Evolutionary conservation across 2,888 invertebrate genomes (phyloP), one percentile per base, ranked within the genome.

Genomic region (Caenorhabditis angaria): DNA sequence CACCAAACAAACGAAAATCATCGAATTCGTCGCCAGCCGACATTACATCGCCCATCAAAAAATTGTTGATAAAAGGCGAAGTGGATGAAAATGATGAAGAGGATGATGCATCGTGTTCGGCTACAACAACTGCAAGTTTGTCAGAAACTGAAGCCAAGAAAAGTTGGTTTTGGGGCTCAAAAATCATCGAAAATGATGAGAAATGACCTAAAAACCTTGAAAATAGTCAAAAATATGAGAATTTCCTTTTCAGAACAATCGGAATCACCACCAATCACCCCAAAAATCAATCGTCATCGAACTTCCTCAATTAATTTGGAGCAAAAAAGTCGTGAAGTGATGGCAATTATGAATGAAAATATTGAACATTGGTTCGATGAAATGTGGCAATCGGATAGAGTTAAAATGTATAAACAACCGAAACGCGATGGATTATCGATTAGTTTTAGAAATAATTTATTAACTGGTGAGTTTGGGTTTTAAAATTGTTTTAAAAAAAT

Each of bases 381-480:
- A 20, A 48, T 61, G 25, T 72, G 72, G 72, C 12, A 53, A 0
- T 55, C 41, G 10, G 20, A 51, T 4, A 50, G 48, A 8, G 61
- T 64, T 10, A 27, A 27, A n/a, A 22, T 57, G 3, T 58, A 28
- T 8, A 55, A 41, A 12, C 29, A 62, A 18, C 20, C 29, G 12
- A 51, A 60, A 8, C 18, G 29, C 4, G 32, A 59, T 22, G 24
- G 59, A 27, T 24, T 63, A 59, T 50, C 41, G 20, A 32, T 70
- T 10, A 59, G 41, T 41, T 18, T 70, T 41, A 61, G 50, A 35
- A 66, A 66, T 35, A 63, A 66, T 63, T 59, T 66, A 50, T 53
- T 70, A 35, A 62, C 48, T 18, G 61, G 70, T 70, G 18, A 8
- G 41, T 48, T 20, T 4, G 25, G 3, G 10, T 41, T 41, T 18